Conservation (phyloP, 2,797 vertebrate genomes). For the Gymnothorax javanicus region DNA sequence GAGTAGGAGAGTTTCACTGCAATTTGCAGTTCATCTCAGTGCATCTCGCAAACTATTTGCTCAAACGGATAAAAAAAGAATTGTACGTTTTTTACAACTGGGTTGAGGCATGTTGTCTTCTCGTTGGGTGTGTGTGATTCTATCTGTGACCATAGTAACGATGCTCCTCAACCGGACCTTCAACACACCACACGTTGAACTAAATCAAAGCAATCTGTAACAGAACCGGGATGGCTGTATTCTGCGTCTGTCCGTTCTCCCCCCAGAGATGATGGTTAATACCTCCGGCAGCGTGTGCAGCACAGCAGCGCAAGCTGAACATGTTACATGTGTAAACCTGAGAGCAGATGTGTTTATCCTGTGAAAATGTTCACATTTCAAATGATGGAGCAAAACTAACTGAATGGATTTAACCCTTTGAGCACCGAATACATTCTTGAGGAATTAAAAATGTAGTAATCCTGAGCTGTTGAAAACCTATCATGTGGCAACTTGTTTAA, state of each 20-base stretch:
- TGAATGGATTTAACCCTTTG: conserved; percentile 30
- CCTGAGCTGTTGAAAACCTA: too few species aligned
- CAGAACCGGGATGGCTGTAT: not conserved
- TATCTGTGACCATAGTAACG: not conserved
- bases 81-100: not conserved
- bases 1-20: not conserved
- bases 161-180: not conserved
- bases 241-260: conserved; percentile 53
- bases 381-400: conserved; percentile 56
- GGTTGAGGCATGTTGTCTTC: not conserved
- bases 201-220: not conserved
- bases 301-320: conserved; percentile 50
- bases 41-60: too few species aligned
- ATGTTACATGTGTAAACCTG: conserved; percentile 65
- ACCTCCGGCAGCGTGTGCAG: conserved; percentile 47
- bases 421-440: too few species aligned
- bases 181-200: not conserved
- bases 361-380: conserved; percentile 49
- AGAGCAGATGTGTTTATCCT: conserved; percentile 69
- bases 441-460: too few species aligned
- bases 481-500: too few species aligned
- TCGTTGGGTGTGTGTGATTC: not conserved
- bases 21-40: too few species aligned
- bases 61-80: too few species aligned
- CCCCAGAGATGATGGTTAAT: conserved; percentile 55